phyloP scores from a whole-genome alignment of 2,797 vertebrate genomes.

The Acomys russatus region DNA sequence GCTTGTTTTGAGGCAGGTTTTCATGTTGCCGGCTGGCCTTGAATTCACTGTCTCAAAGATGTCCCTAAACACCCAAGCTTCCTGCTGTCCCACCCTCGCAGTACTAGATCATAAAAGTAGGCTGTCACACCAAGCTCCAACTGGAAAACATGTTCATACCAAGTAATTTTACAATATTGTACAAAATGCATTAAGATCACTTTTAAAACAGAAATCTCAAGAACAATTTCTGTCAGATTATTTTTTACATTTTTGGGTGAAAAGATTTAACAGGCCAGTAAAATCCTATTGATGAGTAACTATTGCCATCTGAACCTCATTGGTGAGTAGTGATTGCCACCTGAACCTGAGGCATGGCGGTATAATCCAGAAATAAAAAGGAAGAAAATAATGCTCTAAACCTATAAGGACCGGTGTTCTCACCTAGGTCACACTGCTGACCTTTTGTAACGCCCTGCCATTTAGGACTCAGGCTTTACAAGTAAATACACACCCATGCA shows the following conservation, averaged over 20 bases:
- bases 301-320: not conserved
- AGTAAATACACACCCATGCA: not conserved
- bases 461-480: not conserved
- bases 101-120: not conserved
- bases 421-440: not conserved
- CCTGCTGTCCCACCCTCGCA: not conserved
- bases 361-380: not conserved
- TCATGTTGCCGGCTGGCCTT: not conserved
- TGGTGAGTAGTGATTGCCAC: not conserved
- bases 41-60: not conserved
- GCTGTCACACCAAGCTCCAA: not conserved
- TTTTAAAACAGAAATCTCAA: conserved; percentile 41
- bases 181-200: not conserved
- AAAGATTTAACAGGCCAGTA: conserved; percentile 25
- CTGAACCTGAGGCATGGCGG: not conserved
- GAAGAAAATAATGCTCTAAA: not conserved
- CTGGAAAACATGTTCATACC: conserved; percentile 15
- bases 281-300: not conserved
- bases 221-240: not conserved
- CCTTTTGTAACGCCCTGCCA: not conserved
- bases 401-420: not conserved
- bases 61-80: not conserved
- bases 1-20: not conserved
- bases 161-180: not conserved
- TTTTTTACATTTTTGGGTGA: not conserved